phyloP scores from a whole-genome alignment of 2,113 vertebrate genomes.

The Romanogobio albipinnatus region DNA sequence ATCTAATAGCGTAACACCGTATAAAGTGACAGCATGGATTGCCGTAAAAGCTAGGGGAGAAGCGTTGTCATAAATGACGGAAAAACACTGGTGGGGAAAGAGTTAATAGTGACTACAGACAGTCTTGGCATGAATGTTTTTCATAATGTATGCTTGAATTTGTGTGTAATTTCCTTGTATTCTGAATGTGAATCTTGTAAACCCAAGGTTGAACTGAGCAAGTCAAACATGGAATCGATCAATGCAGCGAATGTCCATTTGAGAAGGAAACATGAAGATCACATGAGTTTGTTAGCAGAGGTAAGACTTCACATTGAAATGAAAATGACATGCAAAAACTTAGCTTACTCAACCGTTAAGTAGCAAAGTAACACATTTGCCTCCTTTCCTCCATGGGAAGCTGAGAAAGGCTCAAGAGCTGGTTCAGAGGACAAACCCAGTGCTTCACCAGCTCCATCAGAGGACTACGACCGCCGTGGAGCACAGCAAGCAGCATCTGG shows the following conservation, averaged over 20 bases:
- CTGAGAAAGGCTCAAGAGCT: slow-evolving; percentile 68
- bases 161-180: neutral
- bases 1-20: too few relatives aligned
- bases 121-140: neutral
- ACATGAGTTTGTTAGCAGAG: slow-evolving; percentile 72
- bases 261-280: slow-evolving; percentile 70
- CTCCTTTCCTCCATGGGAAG: slow-evolving; percentile 62
- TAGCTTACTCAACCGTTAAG: neutral
- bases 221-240: slow-evolving; percentile 57
- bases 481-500: slow-evolving; percentile 66
- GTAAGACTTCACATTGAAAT: slow-evolving; percentile 62
- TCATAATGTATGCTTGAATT: neutral
- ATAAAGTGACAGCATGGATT: too few relatives aligned
- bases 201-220: slow-evolving; percentile 70
- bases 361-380: neutral
- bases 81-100: too few relatives aligned
- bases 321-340: neutral
- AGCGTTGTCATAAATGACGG: too few relatives aligned
- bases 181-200: neutral
- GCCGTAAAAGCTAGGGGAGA: too few relatives aligned
- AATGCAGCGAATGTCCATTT: slow-evolving; percentile 63
- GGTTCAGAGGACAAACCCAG: slow-evolving; percentile 68
- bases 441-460: slow-evolving; percentile 72
- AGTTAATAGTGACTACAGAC: neutral
- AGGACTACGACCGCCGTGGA: slow-evolving; percentile 69